A percentile compares a stretch with the other conserved stretches of the same genome.
These are phyloP conservation scores for Nothoprocta perdicaria DNA, from an alignment of 2,113 vertebrate genomes.

Conservation along the genomic window DNA sequence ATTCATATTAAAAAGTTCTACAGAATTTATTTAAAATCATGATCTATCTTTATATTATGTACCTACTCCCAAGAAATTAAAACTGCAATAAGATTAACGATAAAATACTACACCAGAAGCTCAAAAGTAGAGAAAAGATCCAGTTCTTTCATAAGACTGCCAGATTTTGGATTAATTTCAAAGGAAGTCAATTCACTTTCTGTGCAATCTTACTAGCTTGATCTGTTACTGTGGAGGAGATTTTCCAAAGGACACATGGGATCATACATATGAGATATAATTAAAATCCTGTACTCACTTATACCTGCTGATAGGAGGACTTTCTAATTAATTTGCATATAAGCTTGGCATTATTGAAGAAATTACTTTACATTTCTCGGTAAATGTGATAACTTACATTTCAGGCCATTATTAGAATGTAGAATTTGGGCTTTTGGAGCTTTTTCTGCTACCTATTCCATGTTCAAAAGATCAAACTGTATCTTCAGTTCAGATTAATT, in stretches of 20 bases:
- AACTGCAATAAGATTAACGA: neutral
- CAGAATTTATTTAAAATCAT: neutral
- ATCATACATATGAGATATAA: neutral
- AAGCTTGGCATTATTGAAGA: neutral
- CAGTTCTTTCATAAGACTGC: neutral
- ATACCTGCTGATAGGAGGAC: neutral
- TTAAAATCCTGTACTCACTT: neutral
- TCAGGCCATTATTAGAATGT: neutral
- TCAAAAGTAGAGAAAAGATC: neutral
- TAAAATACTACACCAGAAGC: neutral
- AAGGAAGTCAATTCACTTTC: neutral
- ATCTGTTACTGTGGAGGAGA: neutral
- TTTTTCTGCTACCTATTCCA: neutral
- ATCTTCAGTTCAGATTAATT: neutral
- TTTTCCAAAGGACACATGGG: neutral
- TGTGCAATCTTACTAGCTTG: neutral
- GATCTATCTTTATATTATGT: neutral
- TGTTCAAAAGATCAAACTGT: neutral
- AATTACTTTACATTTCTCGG: neutral
- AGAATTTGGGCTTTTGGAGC: neutral
- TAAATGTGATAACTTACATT: neutral
- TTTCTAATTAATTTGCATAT: neutral
- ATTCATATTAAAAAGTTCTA: neutral
- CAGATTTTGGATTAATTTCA: constrained; percentile 5
- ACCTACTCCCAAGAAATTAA: neutral